Evolutionary conservation across 2,797 vertebrate species (phyloP), one percentile per base, ranked within the genome.

Genomic region (Paedocypris micromegethes): DNA sequence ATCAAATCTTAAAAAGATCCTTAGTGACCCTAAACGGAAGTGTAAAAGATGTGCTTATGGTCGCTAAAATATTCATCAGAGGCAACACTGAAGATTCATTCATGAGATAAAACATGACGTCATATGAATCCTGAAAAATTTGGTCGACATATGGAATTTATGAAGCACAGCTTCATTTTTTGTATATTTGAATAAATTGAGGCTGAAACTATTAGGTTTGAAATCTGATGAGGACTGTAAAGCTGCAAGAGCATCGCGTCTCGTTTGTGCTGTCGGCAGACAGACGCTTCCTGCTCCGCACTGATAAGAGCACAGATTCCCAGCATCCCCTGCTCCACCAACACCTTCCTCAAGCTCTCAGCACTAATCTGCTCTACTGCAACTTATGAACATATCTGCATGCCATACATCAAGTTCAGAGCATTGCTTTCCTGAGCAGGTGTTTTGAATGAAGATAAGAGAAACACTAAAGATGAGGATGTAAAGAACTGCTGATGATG

Each of bases 251-350:
- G 37, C 68, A 64, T 63, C 68, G 40, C 3, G n/a, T 43, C 46
- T 49, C 58, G 80, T 74, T 85, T 86, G 73, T 62, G 45, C 73
- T 59, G 75, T 83, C 72, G 53, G 77, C 62, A 78, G 74, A 79
- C 66, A 4, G 4, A 50, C 42, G 79, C 85, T 85, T 87, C 76
- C 87, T 93, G 88, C 76, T 65, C 86, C 78, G 76, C 63, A 77
- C 72, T 81, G 84, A 90, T 91, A 90, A 92, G 82, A 83, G 86
- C 74, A 50, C 68, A 64, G 47, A 75, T 66, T 68, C 73, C 47
- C 61, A 51, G 8, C 75, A 67, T 52, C 49, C 43, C 58, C 57
- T 51, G 8, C 38, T 58, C 65, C 52, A 72, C 68, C 66, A 60
- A 40, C 38, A 45, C 61, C 70, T 65, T 9, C 71, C 64, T 69